Conservation (phyloP, 1,140 invertebrate species). For the Dreissena rostriformis region DNA sequence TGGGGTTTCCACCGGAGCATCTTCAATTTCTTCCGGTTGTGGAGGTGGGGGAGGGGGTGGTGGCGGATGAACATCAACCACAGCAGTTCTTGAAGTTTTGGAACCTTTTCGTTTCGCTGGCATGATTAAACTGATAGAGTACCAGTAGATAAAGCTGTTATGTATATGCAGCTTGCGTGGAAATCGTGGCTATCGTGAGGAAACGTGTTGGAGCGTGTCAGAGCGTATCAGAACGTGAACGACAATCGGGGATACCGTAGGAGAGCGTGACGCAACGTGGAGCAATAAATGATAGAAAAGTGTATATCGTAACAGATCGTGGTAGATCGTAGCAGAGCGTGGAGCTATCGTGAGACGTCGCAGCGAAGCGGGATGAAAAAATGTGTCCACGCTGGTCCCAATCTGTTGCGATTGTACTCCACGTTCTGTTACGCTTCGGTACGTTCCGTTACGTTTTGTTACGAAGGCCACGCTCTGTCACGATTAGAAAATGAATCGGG, state of each 20-base stretch:
- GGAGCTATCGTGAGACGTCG: slow-evolving; percentile 3
- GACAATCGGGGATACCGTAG: neutral
- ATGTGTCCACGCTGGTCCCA: slow-evolving; percentile 3
- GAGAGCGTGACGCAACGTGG: slow-evolving; percentile 24
- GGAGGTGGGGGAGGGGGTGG: slow-evolving; percentile 25
- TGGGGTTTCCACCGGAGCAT: slow-evolving; percentile 24
- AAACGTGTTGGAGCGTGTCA: slow-evolving; percentile 4
- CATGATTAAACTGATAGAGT: slow-evolving; percentile 33
- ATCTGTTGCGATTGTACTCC: no score
- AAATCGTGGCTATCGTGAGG: slow-evolving; percentile 2
- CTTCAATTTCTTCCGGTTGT: slow-evolving; percentile 28
- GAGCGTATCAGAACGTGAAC: slow-evolving; percentile 20
- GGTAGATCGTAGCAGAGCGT: slow-evolving; percentile 4
- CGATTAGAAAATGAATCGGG: no score
- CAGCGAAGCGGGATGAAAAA: slow-evolving; percentile 4
- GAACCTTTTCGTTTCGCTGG: slow-evolving; percentile 32
- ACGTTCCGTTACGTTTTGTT: no score
- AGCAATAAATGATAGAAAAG: slow-evolving; percentile 8
- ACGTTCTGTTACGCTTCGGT: no score
- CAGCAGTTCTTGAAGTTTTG: slow-evolving; percentile 33
- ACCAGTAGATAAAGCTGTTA: slow-evolving; percentile 18
- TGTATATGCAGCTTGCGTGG: slow-evolving; percentile 4
- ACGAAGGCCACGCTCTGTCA: no score
- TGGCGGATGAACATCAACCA: slow-evolving; percentile 24
- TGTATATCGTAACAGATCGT: slow-evolving; percentile 3